Conservation (phyloP, 1,140 invertebrate species). For the Magallana gigas region DNA sequence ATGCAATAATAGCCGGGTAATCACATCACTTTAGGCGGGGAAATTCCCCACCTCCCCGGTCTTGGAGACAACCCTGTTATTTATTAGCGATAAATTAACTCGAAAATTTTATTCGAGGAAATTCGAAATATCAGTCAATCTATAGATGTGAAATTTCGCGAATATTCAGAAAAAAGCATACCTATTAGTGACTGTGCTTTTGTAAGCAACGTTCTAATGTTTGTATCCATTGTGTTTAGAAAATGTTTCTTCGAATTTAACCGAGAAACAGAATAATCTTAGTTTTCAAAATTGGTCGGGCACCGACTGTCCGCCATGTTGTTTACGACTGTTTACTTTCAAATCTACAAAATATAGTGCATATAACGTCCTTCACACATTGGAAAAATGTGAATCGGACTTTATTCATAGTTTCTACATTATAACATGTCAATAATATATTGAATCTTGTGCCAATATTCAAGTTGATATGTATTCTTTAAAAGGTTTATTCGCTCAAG, state of each 20-base stretch:
- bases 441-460: neutral
- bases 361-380: neutral
- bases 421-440: too few species aligned
- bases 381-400: neutral
- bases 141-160: too few species aligned
- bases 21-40: too few species aligned
- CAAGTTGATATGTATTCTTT: neutral
- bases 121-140: neutral
- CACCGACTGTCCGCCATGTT: slow-evolving; percentile 49
- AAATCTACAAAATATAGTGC: slow-evolving; percentile 18
- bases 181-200: slow-evolving; percentile 51
- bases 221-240: slow-evolving; percentile 55
- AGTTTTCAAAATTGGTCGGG: neutral
- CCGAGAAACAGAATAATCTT: neutral
- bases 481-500: neutral
- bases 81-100: too few species aligned
- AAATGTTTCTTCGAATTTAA: neutral
- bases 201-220: slow-evolving; percentile 55
- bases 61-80: too few species aligned
- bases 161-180: slow-evolving; percentile 13
- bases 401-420: neutral
- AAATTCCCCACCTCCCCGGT: too few species aligned
- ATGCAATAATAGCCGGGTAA: too few species aligned
- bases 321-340: slow-evolving; percentile 24
- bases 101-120: neutral